These are phyloP conservation scores for Tolypeutes matacus DNA, from an alignment of 2,797 vertebrate species.

Conservation along the genomic window DNA sequence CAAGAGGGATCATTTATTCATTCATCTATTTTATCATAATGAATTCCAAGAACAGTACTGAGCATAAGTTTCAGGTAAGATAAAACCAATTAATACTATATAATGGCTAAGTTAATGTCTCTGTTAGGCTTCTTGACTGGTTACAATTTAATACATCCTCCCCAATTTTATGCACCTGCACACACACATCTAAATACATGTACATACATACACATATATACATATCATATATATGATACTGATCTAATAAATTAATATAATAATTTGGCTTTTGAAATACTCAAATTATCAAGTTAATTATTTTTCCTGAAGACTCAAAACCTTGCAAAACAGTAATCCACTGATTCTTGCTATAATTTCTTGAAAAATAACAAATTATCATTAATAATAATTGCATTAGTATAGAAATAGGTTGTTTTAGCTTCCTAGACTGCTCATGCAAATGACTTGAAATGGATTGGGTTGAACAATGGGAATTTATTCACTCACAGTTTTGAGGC, in stretches of 20 bases:
- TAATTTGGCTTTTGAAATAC: slow-evolving; percentile 5
- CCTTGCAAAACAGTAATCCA: background rate
- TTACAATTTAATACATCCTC: background rate
- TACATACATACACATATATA: background rate
- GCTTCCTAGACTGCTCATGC: no score
- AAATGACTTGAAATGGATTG: no score
- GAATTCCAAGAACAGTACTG: background rate
- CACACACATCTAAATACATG: background rate
- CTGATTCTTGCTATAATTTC: background rate
- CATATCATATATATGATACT: background rate
- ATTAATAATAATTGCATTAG: background rate
- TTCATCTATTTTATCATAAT: background rate
- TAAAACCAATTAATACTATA: background rate
- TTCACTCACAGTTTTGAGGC: no score
- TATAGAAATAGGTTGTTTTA: background rate
- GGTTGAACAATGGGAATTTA: no score
- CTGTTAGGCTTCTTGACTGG: background rate
- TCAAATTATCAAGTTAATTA: background rate
- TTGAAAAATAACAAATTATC: slow-evolving; percentile 22
- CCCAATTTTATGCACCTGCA: background rate
- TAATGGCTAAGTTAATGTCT: background rate
- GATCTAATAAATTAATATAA: background rate
- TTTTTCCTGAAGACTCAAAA: slow-evolving; percentile 1
- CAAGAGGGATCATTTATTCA: background rate
- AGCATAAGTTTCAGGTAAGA: background rate